Conservation (phyloP, 2,797 vertebrate genomes). For the Tinamus major region DNA sequence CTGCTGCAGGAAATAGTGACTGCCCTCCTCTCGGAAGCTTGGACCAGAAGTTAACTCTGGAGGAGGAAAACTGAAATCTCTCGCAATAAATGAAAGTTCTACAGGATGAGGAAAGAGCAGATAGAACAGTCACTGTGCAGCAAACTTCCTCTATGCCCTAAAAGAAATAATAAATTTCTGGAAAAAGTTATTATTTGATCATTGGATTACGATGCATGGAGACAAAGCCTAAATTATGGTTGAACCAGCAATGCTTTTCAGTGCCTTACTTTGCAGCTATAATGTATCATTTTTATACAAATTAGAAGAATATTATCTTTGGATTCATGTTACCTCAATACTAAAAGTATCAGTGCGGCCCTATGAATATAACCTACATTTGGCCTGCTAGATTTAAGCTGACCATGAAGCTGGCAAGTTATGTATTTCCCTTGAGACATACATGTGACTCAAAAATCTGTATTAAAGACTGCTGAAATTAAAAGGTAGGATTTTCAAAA, state of each 20-base stretch:
- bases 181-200: background rate
- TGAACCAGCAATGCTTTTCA: background rate
- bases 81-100: rapidly evolving
- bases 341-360: background rate
- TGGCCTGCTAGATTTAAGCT: background rate
- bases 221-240: background rate
- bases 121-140: background rate
- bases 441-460: background rate
- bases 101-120: background rate
- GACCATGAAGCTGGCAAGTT: background rate
- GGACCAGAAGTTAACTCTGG: background rate
- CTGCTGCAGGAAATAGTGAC: background rate
- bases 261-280: background rate
- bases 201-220: background rate
- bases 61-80: background rate
- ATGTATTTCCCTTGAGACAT: background rate
- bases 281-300: background rate
- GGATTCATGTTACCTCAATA: background rate
- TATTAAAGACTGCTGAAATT: background rate
- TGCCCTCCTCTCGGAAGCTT: rapidly evolving
- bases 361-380: background rate
- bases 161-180: background rate
- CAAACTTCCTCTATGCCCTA: background rate
- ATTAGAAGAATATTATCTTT: background rate
- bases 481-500: background rate